Evolutionary conservation across 2,888 invertebrate species (phyloP).

Genomic region (Heliconius hortense): DNA sequence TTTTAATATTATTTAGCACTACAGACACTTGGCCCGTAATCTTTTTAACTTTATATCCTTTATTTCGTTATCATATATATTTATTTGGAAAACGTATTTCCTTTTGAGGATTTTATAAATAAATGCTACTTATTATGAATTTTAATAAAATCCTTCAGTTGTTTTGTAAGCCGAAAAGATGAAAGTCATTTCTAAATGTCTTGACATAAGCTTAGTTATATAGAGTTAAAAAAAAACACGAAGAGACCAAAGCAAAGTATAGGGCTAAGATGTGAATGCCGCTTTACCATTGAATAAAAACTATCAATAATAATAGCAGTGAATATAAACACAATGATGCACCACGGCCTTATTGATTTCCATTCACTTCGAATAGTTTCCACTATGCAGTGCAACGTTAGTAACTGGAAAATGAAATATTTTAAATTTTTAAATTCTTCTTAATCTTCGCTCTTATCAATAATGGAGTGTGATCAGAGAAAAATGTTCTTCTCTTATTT

Average conservation of each 20-base stretch:
- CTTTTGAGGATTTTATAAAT: no score
- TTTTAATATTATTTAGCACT: no score
- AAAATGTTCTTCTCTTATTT: no score
- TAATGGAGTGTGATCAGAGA: background rate
- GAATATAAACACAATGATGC: slow-evolving; percentile 29
- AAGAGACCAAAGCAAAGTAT: background rate
- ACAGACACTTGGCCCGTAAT: no score
- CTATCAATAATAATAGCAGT: slow-evolving; percentile 1
- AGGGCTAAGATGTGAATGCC: background rate
- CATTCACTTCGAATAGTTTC: slow-evolving; percentile 51
- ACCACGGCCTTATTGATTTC: slow-evolving; percentile 45
- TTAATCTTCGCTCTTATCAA: background rate
- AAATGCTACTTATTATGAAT: no score
- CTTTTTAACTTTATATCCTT: no score
- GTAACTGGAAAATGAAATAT: slow-evolving; percentile 47
- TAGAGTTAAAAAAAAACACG: background rate
- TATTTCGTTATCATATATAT: no score
- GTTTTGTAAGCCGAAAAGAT: no score
- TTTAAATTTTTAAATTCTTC: background rate
- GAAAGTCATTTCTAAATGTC: no score
- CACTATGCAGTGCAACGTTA: slow-evolving; percentile 54
- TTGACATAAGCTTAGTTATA: no score
- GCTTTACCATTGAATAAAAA: background rate
- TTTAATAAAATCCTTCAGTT: no score
- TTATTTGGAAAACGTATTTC: no score